Conservation (phyloP, 2,113 vertebrate genomes). For the Corydoras maculifer region DNA sequence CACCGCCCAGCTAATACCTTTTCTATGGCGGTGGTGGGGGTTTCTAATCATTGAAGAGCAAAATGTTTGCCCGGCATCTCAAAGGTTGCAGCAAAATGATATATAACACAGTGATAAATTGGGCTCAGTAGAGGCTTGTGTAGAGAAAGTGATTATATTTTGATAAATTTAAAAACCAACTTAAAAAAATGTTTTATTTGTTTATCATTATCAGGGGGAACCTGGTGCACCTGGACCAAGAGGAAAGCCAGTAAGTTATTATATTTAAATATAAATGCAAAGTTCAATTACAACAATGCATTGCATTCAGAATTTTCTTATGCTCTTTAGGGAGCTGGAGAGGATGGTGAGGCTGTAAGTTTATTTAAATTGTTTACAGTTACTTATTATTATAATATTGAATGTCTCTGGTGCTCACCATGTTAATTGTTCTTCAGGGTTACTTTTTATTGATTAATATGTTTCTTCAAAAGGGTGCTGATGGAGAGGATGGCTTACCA, state of each 20-base stretch:
- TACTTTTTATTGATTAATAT: neutral
- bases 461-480: constrained; percentile 68
- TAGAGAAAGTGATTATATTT: neutral
- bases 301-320: neutral
- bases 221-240: constrained; percentile 71
- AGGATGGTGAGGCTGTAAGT: constrained; percentile 83
- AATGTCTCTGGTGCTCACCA: no score
- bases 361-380: no score
- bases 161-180: neutral
- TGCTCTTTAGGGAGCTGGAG: constrained; percentile 72
- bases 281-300: neutral
- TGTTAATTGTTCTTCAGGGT: no score
- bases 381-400: no score
- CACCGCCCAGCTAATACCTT: no score
- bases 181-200: neutral
- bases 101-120: no score
- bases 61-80: no score
- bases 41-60: no score
- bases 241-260: constrained; percentile 80
- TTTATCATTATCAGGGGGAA: constrained; percentile 70
- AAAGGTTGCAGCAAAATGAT: no score
- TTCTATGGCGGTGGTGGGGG: no score
- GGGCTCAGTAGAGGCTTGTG: no score
- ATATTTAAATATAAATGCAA: neutral
- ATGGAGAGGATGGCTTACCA: constrained; percentile 82